phyloP scores from a whole-genome alignment of 2,797 vertebrate genomes.

The Psittacula derbiana region DNA sequence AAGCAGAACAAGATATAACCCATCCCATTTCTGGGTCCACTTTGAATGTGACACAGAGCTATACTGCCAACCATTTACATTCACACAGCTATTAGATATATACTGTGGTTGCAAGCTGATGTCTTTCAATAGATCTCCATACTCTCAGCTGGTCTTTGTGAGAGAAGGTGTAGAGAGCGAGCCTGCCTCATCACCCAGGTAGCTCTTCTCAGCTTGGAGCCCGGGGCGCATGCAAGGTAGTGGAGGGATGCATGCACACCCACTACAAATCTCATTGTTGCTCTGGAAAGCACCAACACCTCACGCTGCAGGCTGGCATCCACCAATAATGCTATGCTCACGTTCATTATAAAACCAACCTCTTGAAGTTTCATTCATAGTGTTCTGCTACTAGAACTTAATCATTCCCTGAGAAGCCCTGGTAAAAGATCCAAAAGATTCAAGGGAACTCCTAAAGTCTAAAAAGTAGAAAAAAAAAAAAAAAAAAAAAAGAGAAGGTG shows the following conservation, averaged over 20 bases:
- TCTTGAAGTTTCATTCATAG: neutral
- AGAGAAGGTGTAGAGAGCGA: fast-evolving
- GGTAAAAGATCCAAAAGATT: neutral
- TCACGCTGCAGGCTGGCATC: neutral
- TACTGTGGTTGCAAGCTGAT: neutral
- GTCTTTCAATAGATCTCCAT: neutral
- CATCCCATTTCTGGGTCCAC: neutral
- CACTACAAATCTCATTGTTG: fast-evolving
- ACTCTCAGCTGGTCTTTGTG: neutral
- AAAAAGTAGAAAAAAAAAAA: neutral
- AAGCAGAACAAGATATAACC: neutral
- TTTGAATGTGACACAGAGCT: neutral
- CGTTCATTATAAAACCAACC: neutral
- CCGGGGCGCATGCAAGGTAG: fast-evolving
- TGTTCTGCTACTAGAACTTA: neutral
- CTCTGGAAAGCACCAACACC: neutral
- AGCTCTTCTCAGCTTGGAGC: neutral
- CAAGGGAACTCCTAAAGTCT: neutral
- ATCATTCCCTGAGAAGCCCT: neutral
- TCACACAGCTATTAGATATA: neutral
- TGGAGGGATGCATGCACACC: fast-evolving
- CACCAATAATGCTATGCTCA: neutral
- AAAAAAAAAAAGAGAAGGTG: neutral
- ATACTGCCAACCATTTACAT: neutral
- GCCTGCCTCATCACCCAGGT: neutral